Conservation (phyloP, 2,888 invertebrate species). For the Acrobasis consociella region DNA sequence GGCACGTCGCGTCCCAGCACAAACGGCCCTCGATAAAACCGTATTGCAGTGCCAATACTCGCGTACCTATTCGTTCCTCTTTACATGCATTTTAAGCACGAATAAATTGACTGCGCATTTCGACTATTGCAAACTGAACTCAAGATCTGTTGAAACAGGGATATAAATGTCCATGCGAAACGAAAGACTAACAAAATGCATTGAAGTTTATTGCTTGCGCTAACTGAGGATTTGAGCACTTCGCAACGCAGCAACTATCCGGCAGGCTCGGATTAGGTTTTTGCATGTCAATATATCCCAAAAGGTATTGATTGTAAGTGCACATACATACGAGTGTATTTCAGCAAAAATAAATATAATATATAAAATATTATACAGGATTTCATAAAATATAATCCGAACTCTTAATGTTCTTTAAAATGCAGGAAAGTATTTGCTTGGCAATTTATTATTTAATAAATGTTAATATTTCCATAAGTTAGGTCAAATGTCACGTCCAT, state of each 20-base stretch:
- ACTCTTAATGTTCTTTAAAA: no score
- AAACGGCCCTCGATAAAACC: constrained; percentile 53
- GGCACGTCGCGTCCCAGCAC: constrained; percentile 38
- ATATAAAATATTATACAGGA: no score
- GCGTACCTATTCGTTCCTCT: constrained; percentile 37
- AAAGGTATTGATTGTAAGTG: neutral
- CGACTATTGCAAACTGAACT: constrained; percentile 41
- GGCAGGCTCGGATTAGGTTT: neutral
- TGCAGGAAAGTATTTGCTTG: no score
- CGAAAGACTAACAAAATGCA: constrained; percentile 30
- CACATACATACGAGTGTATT: no score
- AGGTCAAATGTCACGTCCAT: no score
- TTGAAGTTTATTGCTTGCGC: constrained; percentile 19
- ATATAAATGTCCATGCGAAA: constrained; percentile 18
- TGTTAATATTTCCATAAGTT: no score
- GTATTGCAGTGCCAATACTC: constrained; percentile 47
- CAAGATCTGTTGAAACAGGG: constrained; percentile 30
- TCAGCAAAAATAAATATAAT: no score
- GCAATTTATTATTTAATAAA: no score
- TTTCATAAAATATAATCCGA: no score
- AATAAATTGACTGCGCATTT: constrained; percentile 50
- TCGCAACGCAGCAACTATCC: neutral
- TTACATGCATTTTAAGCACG: constrained; percentile 56
- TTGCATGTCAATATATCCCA: neutral
- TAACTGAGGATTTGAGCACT: constrained; percentile 18